Conservation (phyloP, 1,140 invertebrate genomes). For the Pseudomyrmex flavicornis region DNA sequence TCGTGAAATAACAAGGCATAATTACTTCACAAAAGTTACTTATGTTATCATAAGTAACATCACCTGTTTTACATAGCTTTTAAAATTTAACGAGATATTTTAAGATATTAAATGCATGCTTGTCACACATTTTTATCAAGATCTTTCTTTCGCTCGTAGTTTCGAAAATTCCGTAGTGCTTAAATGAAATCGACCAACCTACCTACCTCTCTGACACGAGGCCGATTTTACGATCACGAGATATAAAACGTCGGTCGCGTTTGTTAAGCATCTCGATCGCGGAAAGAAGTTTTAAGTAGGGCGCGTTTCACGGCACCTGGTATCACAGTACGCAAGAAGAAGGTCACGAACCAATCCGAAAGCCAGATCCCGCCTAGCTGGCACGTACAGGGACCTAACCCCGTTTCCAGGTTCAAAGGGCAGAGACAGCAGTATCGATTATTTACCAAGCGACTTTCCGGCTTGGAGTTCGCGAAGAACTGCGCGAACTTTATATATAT, state of each 20-base stretch:
- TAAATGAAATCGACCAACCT: not conserved
- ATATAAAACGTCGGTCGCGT: constrained; percentile 4
- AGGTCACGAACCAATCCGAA: constrained; percentile 50
- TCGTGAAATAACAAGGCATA: too few relatives aligned
- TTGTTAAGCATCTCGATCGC: constrained; percentile 49
- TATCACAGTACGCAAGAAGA: constrained; percentile 46
- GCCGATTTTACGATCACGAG: constrained; percentile 26
- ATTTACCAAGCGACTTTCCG: constrained; percentile 43
- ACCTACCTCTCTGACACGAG: not conserved
- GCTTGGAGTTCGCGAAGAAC: not conserved
- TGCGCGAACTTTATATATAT: not conserved
- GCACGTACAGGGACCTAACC: constrained; percentile 18
- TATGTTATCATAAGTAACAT: not conserved
- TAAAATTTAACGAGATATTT: constrained; percentile 15
- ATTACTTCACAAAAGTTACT: not conserved
- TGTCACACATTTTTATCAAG: not conserved
- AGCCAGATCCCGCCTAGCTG: constrained; percentile 23
- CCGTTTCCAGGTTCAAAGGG: constrained; percentile 2
- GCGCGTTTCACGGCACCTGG: not conserved
- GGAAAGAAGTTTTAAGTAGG: constrained; percentile 46
- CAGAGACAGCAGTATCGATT: constrained; percentile 45
- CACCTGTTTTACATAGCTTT: not conserved
- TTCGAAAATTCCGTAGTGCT: too few relatives aligned
- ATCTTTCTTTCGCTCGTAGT: too few relatives aligned
- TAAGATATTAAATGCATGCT: not conserved